Percentiles rank a stretch among this genome's conserved stretches.
Evolutionary conservation across 2,797 vertebrate genomes (phyloP).

Genomic region (Eutrigla gurnardus): DNA sequence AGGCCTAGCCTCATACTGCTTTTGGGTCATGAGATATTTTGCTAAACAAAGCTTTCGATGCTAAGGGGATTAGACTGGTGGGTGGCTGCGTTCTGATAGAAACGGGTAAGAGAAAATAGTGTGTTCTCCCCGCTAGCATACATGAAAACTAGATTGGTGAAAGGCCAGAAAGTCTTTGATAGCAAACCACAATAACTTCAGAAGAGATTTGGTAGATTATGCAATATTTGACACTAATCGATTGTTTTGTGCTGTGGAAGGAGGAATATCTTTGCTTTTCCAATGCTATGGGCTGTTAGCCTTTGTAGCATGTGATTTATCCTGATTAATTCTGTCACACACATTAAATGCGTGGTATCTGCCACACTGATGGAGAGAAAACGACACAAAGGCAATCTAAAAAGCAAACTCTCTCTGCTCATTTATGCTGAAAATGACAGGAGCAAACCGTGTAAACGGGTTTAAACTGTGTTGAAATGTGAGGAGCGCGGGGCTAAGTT

Average conservation of each 20-base stretch:
- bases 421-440: background rate
- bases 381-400: background rate
- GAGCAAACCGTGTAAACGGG: background rate
- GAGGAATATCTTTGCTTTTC: background rate
- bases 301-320: background rate
- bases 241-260: background rate
- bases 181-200: constrained; percentile 15
- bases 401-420: background rate
- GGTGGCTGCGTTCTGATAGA: constrained; percentile 48
- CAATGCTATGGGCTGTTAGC: background rate
- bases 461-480: background rate
- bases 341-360: background rate
- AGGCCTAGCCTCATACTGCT: constrained; percentile 43
- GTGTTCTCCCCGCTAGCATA: constrained; percentile 21
- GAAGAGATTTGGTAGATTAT: background rate
- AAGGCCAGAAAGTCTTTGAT: constrained; percentile 19
- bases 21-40: constrained; percentile 75
- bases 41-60: constrained; percentile 70
- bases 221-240: background rate
- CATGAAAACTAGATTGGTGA: constrained; percentile 45
- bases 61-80: constrained; percentile 71
- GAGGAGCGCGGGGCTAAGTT: background rate
- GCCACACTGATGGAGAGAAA: background rate
- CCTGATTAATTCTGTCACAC: background rate
- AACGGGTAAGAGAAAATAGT: constrained; percentile 35